These are phyloP conservation scores for Maconellicoccus hirsutus DNA, from an alignment of 1,140 invertebrate species.

Conservation along the genomic window DNA sequence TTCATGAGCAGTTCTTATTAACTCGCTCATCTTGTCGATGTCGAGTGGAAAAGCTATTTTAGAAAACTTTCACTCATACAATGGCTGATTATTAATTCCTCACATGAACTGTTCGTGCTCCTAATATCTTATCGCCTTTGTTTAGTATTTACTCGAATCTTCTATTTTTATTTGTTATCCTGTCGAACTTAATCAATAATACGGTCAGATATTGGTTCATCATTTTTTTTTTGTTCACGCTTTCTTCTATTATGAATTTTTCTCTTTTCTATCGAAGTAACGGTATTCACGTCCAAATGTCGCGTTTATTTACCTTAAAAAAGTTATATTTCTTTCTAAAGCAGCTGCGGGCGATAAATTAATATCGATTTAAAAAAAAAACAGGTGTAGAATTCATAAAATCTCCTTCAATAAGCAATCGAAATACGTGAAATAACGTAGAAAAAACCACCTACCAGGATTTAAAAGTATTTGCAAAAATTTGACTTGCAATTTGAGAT, in stretches of 20 bases:
- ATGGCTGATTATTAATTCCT: conserved; percentile 19
- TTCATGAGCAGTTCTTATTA: conserved; percentile 15
- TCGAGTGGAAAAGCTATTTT: conserved; percentile 3
- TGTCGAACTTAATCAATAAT: conserved; percentile 16
- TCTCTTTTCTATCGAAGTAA: neutral
- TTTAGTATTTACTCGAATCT: conserved; percentile 17
- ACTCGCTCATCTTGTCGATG: conserved; percentile 10
- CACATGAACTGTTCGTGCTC: conserved; percentile 14
- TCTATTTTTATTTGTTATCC: conserved; percentile 7
- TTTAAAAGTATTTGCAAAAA: no score
- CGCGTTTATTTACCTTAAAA: neutral
- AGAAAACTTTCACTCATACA: neutral
- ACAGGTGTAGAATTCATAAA: neutral
- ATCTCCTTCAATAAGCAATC: no score
- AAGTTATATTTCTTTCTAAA: neutral
- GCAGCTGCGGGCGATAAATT: neutral
- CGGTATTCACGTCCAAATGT: conserved; percentile 3
- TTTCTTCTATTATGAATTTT: conserved; percentile 36
- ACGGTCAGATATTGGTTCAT: conserved; percentile 12
- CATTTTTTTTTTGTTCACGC: conserved; percentile 36
- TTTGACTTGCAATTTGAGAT: no score
- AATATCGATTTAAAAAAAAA: neutral
- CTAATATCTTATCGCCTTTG: conserved; percentile 19
- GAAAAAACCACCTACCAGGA: no score
- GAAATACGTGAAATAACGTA: no score